Percentiles rank a stretch among this genome's conserved stretches.
Evolutionary conservation across 1,140 invertebrate genomes (phyloP).

Genomic region (Tetragonula clypearis): DNA sequence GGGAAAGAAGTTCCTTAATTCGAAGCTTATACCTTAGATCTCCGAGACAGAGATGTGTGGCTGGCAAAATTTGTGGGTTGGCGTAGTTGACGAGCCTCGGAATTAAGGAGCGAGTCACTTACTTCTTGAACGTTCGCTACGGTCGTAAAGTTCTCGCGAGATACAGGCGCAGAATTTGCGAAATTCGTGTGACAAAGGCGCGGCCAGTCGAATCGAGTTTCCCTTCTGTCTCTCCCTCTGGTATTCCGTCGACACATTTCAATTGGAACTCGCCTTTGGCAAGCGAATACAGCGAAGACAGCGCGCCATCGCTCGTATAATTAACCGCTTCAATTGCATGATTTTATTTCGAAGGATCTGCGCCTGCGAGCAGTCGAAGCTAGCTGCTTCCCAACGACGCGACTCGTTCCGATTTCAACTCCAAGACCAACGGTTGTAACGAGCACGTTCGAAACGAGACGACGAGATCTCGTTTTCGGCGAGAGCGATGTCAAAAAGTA

Average conservation of each 20-base stretch:
- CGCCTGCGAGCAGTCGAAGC: background rate
- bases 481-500: background rate
- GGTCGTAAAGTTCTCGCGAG: conserved; percentile 19
- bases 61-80: background rate
- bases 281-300: background rate
- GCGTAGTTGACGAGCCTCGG: background rate
- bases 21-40: background rate
- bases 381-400: background rate
- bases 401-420: background rate
- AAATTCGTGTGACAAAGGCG: conserved; percentile 7
- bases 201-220: conserved; percentile 9
- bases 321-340: conserved; percentile 27
- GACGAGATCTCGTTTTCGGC: background rate
- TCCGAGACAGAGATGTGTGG: background rate
- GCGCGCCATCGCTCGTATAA: conserved; percentile 7
- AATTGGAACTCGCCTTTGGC: background rate
- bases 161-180: conserved; percentile 13
- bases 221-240: conserved; percentile 11
- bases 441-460: conserved; percentile 16
- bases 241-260: conserved; percentile 4
- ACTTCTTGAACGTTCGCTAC: background rate
- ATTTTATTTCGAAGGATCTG: conserved; percentile 22
- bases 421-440: background rate
- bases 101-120: background rate
- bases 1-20: background rate